Conservation (phyloP, 2,113 vertebrate species). For the Urocolius indicus region DNA sequence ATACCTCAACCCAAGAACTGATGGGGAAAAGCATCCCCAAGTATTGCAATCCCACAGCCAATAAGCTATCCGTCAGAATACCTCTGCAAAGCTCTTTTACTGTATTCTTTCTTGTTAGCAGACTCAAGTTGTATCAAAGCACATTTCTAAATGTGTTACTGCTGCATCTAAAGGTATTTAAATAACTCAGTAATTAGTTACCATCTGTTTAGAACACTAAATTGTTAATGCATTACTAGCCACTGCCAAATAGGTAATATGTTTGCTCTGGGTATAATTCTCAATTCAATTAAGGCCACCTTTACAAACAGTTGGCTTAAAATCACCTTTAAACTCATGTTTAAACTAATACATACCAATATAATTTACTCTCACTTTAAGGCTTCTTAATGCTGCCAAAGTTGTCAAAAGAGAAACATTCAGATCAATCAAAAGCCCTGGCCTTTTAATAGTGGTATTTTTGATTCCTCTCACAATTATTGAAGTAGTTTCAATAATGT, state of each 20-base stretch:
- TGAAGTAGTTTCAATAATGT: not conserved
- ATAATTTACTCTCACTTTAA: constrained; percentile 26
- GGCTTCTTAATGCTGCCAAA: not conserved
- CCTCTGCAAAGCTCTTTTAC: not conserved
- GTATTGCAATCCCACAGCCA: fast-evolving
- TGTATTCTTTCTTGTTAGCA: not conserved
- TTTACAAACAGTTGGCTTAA: constrained; percentile 27
- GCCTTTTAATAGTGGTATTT: not conserved
- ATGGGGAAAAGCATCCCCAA: not conserved
- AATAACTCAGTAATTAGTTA: not conserved
- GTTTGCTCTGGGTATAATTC: constrained; percentile 37
- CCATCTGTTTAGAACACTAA: not conserved
- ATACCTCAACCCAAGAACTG: not conserved
- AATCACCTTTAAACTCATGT: constrained; percentile 34
- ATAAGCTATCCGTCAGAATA: not conserved
- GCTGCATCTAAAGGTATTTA: not conserved
- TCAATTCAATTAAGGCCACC: not conserved
- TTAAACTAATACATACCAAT: constrained; percentile 40
- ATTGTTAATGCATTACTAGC: constrained; percentile 25
- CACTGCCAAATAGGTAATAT: not conserved
- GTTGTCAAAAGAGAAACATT: not conserved
- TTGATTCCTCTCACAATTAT: not conserved
- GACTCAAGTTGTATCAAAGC: not conserved
- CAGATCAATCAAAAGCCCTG: not conserved
- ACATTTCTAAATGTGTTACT: not conserved